Evolutionary conservation across 2,797 vertebrate genomes (phyloP).

Genomic region (Garrulus glandarius): DNA sequence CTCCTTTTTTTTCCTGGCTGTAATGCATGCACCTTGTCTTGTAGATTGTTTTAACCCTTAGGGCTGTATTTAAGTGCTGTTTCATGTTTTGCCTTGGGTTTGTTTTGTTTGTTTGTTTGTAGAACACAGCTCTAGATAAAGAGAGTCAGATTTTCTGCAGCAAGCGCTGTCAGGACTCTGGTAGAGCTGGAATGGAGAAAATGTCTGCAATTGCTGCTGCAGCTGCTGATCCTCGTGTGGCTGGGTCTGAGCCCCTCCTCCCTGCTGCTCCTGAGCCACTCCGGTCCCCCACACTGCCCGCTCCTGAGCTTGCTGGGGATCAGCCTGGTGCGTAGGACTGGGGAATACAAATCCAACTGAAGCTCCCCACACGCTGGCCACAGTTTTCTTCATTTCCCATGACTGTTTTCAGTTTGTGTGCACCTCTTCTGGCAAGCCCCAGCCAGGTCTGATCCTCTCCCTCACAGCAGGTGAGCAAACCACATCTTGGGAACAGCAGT

Average conservation of each 20-base stretch:
- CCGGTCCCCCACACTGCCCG: neutral
- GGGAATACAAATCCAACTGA: neutral
- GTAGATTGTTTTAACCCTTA: neutral
- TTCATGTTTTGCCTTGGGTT: constrained; percentile 6
- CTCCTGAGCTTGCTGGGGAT: constrained; percentile 38
- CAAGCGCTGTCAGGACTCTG: constrained; percentile 69
- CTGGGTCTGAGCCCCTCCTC: constrained; percentile 26
- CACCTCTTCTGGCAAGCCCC: neutral
- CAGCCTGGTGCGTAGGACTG: constrained; percentile 64
- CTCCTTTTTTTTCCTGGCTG: constrained; percentile 67
- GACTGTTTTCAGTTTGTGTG: neutral
- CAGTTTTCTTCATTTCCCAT: neutral
- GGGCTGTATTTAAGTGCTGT: neutral
- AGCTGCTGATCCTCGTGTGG: constrained; percentile 53
- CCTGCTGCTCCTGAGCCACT: constrained; percentile 59
- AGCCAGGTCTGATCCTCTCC: neutral
- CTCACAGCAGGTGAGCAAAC: neutral
- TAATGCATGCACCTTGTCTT: constrained; percentile 68
- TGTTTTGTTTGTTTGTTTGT: constrained; percentile 23
- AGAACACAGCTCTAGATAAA: constrained; percentile 99
- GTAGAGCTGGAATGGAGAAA: constrained; percentile 40
- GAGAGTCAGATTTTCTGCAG: constrained; percentile 84
- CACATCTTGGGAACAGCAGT: neutral
- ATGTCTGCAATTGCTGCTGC: constrained; percentile 57
- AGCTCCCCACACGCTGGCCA: neutral